Base-by-base conservation (phyloP, 2,113 vertebrate species). In the Carlito syrichta region DNA sequence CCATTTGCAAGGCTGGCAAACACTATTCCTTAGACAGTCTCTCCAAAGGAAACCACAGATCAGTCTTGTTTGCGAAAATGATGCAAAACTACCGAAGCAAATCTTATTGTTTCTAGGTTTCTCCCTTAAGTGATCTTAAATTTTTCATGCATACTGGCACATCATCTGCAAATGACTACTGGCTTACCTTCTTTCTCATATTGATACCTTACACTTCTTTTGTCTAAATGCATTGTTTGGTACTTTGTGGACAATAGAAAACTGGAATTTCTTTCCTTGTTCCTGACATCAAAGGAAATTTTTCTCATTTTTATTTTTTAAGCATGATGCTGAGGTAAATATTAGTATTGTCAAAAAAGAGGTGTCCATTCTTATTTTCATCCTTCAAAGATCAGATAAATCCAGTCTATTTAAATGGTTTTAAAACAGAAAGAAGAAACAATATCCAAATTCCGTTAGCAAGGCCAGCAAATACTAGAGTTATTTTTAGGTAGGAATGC, bases 401-500 rank as follows among this genome's bases (percentile, higher is more conserved):
- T 81, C 35, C 1, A 35, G 22, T 87, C 20, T 73, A 52, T 76
- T 76, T 91, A 69, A 86, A 54, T 40, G 3, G 8, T 40, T 88
- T 50, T 91, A 73, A 82, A 94, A 86, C 43, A 83, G 12, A 88
- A 85, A n/a, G n/a, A n/a, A n/a, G n/a, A 93, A 76, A 77, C 32
- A 77, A 22, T 45, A 94, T 60, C 6, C 43, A 88, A 93, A 77
- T 81, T 86, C 38, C 20, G 52, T 54, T 45, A 76, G 30, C 50
- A 63, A 88, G 86, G 38, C 58, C 20, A 85, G 5, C 6, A 69
- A 79, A 43, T 23, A 58, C 10, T 86, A 22, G 19, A 45, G 13
- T 77, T 86, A 32, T 71, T 96, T 85, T 89, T n/a, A 86, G 27
- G 16, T 52, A 86, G 62, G 32, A 90, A 82, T 62, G 8, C 17